Evolutionary conservation across 2,888 invertebrate species (phyloP).

Genomic region (Limnephilus rhombicus): DNA sequence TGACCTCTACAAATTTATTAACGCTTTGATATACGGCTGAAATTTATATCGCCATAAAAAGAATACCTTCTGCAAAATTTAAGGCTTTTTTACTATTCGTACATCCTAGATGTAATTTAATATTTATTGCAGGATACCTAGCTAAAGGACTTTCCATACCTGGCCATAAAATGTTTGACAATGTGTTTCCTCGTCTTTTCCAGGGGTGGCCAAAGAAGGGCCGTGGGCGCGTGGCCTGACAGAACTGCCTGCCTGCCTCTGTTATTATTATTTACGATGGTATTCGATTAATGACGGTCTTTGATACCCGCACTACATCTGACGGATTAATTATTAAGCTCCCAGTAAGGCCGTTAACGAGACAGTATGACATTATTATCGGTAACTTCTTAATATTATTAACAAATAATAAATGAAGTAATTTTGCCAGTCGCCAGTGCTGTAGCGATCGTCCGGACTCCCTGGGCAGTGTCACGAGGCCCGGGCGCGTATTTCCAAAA

Average conservation of each 20-base stretch:
- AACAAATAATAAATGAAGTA: background rate
- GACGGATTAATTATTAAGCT: constrained; percentile 29
- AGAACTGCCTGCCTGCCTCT: background rate
- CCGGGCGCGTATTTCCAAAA: no score
- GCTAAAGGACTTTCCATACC: constrained; percentile 26
- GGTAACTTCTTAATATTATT: background rate
- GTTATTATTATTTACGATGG: constrained; percentile 20
- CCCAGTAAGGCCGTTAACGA: constrained; percentile 14
- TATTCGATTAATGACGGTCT: background rate
- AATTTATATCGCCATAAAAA: constrained; percentile 15
- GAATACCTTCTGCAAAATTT: background rate
- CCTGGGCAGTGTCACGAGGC: background rate
- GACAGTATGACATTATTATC: background rate
- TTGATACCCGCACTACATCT: background rate
- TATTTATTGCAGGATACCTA: constrained; percentile 15
- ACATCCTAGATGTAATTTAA: constrained; percentile 29
- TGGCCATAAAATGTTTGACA: constrained; percentile 34
- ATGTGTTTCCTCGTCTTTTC: constrained; percentile 28
- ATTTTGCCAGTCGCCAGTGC: background rate
- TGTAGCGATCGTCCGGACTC: background rate
- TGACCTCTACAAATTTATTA: background rate
- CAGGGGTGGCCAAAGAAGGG: background rate
- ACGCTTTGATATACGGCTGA: background rate
- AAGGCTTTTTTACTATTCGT: constrained; percentile 16
- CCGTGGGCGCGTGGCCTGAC: no score